Conservation (phyloP, 2,113 vertebrate genomes). For the Calyptomena viridis region DNA sequence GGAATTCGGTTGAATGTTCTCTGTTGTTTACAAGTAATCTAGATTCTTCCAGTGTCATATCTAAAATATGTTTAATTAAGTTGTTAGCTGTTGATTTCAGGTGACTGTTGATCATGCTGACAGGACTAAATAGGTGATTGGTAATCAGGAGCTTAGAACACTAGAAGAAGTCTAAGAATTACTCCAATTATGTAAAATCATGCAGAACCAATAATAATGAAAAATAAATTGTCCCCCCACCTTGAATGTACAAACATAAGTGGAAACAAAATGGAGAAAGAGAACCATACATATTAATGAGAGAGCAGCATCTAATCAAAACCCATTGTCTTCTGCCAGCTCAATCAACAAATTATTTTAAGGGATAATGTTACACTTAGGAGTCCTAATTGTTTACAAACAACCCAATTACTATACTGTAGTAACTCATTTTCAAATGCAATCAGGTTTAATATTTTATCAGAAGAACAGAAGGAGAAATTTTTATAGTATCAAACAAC, state of each 20-base stretch:
- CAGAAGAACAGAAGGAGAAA: background rate
- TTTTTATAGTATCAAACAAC: constrained; percentile 6
- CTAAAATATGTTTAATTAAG: background rate
- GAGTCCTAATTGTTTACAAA: constrained; percentile 67
- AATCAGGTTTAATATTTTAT: constrained; percentile 59
- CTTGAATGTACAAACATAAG: background rate
- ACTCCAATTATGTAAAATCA: constrained; percentile 29
- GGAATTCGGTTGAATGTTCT: background rate
- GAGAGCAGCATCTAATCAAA: constrained; percentile 52
- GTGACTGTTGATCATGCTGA: background rate
- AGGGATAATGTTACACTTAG: constrained; percentile 55
- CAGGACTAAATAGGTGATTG: background rate
- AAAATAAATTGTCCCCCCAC: background rate
- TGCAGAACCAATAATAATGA: constrained; percentile 28
- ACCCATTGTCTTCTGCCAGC: constrained; percentile 38
- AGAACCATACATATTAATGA: constrained; percentile 59
- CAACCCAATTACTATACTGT: constrained; percentile 30
- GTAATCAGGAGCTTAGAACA: background rate
- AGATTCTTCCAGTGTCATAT: background rate
- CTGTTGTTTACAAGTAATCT: background rate
- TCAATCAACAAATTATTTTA: constrained; percentile 65
- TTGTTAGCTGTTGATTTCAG: background rate
- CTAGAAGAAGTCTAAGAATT: constrained; percentile 7
- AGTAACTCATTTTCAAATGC: constrained; percentile 22
- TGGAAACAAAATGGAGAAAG: constrained; percentile 18